phyloP scores from a whole-genome alignment of 2,797 vertebrate genomes.

The Labeo calbasu region DNA sequence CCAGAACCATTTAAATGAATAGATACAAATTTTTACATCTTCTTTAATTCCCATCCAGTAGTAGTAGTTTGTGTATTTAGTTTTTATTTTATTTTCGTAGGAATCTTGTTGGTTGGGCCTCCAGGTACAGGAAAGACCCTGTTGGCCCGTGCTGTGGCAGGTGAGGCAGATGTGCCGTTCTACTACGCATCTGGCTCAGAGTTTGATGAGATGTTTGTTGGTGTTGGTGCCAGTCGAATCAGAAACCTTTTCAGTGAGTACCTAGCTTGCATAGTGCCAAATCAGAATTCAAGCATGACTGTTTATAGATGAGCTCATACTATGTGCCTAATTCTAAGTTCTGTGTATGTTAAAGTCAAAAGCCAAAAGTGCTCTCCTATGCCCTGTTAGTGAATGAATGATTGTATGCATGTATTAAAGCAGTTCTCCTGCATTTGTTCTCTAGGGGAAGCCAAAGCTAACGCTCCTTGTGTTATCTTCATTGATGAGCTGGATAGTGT shows the following conservation, averaged over 20 bases:
- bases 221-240: slow-evolving; percentile 98
- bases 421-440: background rate
- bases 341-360: background rate
- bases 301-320: background rate
- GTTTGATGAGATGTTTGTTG: slow-evolving; percentile 99
- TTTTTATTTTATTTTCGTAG: slow-evolving; percentile 54
- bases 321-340: background rate
- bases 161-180: slow-evolving; percentile 96
- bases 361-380: background rate
- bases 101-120: slow-evolving; percentile 92
- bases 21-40: background rate
- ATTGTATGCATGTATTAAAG: background rate
- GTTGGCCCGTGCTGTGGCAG: slow-evolving; percentile 94
- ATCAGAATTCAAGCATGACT: background rate
- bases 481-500: slow-evolving; percentile 99
- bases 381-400: background rate
- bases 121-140: slow-evolving; percentile 98
- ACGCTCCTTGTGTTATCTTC: slow-evolving; percentile 97
- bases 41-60: background rate
- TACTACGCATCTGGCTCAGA: slow-evolving; percentile 97
- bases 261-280: background rate
- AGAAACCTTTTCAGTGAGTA: slow-evolving; percentile 93
- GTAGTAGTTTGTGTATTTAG: background rate
- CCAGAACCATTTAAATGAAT: background rate
- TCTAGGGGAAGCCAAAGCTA: slow-evolving; percentile 93